Percentiles rank a stretch among this genome's conserved stretches.
Evolutionary conservation across 2,113 vertebrate species (phyloP).

Genomic region (Menidia beryllina): DNA sequence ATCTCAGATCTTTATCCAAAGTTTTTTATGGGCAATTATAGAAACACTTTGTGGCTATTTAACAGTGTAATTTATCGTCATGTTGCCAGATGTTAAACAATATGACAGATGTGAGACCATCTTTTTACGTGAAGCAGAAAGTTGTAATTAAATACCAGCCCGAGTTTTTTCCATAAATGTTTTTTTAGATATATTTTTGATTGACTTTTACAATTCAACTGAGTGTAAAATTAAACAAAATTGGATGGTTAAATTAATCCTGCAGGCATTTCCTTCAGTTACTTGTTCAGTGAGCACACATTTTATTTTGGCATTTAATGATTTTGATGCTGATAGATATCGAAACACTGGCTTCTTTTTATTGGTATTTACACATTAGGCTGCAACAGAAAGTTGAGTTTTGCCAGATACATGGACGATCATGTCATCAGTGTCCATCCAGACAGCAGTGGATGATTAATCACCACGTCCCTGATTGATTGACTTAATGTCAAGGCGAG

Average conservation of each 20-base stretch:
- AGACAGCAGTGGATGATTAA: constrained; percentile 47
- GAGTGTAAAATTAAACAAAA: background rate
- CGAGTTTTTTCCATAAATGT: too few species aligned
- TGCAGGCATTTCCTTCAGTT: background rate
- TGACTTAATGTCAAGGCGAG: constrained; percentile 43
- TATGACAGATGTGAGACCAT: too few species aligned
- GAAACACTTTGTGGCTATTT: background rate
- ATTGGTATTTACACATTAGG: background rate
- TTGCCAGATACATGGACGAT: background rate
- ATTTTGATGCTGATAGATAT: background rate
- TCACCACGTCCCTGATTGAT: constrained; percentile 40
- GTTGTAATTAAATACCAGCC: too few species aligned
- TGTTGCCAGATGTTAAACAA: too few species aligned
- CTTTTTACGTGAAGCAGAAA: too few species aligned
- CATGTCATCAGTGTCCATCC: background rate
- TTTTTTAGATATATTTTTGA: too few species aligned
- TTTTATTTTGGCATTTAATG: background rate
- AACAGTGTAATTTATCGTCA: too few species aligned
- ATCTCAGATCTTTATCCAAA: background rate
- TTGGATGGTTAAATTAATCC: background rate
- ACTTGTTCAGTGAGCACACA: background rate
- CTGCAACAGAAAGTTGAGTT: background rate
- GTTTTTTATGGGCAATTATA: background rate
- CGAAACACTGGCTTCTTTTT: background rate
- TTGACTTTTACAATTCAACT: background rate